Evolutionary conservation across 2,888 invertebrate genomes (phyloP).

Genomic region (Periphyllus acericola): DNA sequence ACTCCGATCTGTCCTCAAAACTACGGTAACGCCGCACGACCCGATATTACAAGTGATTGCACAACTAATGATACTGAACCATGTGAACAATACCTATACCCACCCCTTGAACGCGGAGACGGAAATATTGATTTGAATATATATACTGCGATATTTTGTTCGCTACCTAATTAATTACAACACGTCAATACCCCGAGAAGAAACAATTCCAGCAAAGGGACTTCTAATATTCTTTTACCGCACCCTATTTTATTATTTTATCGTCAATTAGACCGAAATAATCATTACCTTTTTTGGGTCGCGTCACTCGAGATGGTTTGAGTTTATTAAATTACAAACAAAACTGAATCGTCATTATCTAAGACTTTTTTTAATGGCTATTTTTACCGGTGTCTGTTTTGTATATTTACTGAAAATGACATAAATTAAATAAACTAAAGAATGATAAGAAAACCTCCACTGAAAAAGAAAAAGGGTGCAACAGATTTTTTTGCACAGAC

Average conservation of each 20-base stretch:
- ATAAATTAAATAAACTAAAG: slow-evolving; percentile 41
- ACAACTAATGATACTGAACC: not conserved
- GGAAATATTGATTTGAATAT: not conserved
- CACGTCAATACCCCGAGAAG: not conserved
- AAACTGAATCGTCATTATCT: slow-evolving; percentile 39
- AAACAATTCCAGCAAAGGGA: not conserved
- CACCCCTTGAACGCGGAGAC: not conserved
- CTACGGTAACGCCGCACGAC: not conserved
- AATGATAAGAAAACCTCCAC: slow-evolving; percentile 29
- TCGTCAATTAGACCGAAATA: slow-evolving; percentile 10
- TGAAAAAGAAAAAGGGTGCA: slow-evolving; percentile 14
- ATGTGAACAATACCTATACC: not conserved
- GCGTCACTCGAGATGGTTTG: slow-evolving; percentile 14
- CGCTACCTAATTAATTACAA: not conserved
- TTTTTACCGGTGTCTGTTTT: slow-evolving; percentile 25
- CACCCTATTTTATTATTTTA: not conserved
- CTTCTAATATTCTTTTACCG: not conserved
- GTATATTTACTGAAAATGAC: slow-evolving; percentile 20
- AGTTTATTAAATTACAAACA: slow-evolving; percentile 47
- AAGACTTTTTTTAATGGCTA: not conserved
- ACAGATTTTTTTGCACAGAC: slow-evolving; percentile 14
- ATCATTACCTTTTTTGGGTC: slow-evolving; percentile 9
- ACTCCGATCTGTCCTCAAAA: too few relatives aligned
- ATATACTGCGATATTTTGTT: not conserved
- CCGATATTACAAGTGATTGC: not conserved